Base-by-base conservation (phyloP, 2,888 invertebrate species). In the Sycophila texana region DNA sequence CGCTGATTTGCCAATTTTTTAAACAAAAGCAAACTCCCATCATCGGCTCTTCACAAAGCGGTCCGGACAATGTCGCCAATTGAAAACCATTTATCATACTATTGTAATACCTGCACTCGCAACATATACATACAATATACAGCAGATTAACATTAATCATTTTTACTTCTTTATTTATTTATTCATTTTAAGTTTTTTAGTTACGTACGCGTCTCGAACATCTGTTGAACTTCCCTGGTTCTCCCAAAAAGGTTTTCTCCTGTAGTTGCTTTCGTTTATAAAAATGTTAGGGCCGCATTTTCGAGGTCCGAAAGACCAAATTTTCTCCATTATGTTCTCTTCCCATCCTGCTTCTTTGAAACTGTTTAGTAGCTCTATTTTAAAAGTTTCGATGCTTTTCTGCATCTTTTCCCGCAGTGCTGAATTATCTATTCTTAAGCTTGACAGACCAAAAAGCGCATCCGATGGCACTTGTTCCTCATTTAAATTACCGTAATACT, bases 1-100 rank as follows among this genome's bases (percentile, higher is more conserved):
- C 85, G 20, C 81, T 51, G 30, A 90, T 85, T 60, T 88, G 92
- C 96, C 98, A 99, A 84, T 96, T 95, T 85, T 97, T 96, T 1
- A 99, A 93, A 74, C 96, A 92, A 91, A 99, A 98, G 20, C 95
- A 96, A 0, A 99, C 97, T 1, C 99, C 99, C 92, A 95, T 96
- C 95, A 99, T 95, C 1, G 98, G 98, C 88, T 99, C 99, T 86
- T 98, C 98, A 91, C 99, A 99, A 63, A 99, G 90, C 0, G 99
- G 99, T 0, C 99, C 99, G 60, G 97, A 94, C 74, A 95, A 91
- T 39, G 97, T 94, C 7, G 96, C 96, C 90, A 97, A 90, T 92
- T 97, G 96, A 91, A 98, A 95, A 12, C 97, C 97, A 91, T 96
- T 96, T 4, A 97, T 92, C 88, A 98, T 94, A 89, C 95, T 95